Conservation (phyloP, 1,140 invertebrate genomes). For the Aphaenogaster rudis region DNA sequence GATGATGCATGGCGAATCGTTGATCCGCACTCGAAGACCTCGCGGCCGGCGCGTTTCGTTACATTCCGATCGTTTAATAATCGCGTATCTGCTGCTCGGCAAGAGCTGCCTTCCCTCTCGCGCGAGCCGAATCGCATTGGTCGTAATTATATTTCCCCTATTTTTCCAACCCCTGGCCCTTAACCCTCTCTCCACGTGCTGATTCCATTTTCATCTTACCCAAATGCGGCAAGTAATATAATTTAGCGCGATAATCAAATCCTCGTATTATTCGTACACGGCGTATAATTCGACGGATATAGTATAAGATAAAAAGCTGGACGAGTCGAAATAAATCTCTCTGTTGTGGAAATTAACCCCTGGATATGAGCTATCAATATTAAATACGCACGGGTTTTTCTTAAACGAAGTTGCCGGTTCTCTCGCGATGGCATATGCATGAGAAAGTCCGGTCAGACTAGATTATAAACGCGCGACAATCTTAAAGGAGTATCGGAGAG, state of each 20-base stretch:
- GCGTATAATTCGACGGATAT: slow-evolving; percentile 12
- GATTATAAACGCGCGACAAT: slow-evolving; percentile 47
- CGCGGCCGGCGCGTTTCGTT: slow-evolving; percentile 56
- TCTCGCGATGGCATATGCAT: slow-evolving; percentile 22
- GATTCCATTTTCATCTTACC: slow-evolving; percentile 52
- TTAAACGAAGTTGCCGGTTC: not conserved
- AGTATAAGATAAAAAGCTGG: not conserved
- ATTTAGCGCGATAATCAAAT: slow-evolving; percentile 41
- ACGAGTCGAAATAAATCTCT: not conserved
- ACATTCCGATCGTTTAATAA: slow-evolving; percentile 64
- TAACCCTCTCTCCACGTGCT: slow-evolving; percentile 31
- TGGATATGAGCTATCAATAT: slow-evolving; percentile 1
- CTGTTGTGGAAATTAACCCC: slow-evolving; percentile 8
- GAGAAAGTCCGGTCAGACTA: slow-evolving; percentile 24
- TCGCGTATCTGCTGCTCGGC: slow-evolving; percentile 48
- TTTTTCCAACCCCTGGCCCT: slow-evolving; percentile 49
- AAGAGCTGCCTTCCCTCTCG: slow-evolving; percentile 12
- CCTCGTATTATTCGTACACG: slow-evolving; percentile 20
- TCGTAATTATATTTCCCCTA: slow-evolving; percentile 54
- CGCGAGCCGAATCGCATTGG: slow-evolving; percentile 24
- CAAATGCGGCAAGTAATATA: slow-evolving; percentile 44
- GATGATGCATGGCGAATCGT: slow-evolving; percentile 44
- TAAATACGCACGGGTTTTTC: slow-evolving; percentile 14
- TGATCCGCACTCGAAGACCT: slow-evolving; percentile 61
- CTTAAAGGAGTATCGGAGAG: slow-evolving; percentile 42